Evolutionary conservation across 1,140 invertebrate species (phyloP), one percentile per base, ranked within the genome.

Genomic region (Mya arenaria): DNA sequence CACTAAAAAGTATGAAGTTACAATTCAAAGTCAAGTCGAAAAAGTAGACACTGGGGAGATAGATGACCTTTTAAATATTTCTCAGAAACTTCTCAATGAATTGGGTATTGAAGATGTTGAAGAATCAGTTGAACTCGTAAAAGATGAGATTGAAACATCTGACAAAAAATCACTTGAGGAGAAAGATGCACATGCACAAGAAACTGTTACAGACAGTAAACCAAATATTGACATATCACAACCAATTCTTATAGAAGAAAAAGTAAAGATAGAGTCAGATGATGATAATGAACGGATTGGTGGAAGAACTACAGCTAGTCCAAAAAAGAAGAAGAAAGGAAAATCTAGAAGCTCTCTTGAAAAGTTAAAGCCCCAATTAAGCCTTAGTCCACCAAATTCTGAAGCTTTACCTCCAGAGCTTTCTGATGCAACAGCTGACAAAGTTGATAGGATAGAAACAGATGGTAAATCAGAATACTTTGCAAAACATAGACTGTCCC

Each of bases 351-450:
- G 62, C 58, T 63, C 13, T 32, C 44, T 37, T 10, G 65, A 69
- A 19, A 82, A 36, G 30, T 52, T 82, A 39, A 82, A 74, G 56
- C 79, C 79, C 48, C 17, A 73, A 8, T 60, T 81, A 48, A 77
- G 60, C 71, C 19, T 88, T 6, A 84, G 68, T 83, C 77, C 83
- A 8, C 44, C 52, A 19, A 78, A 86, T 56, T 60, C 71, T 30
- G 52, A 60, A n/a, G 48, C 82, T 15, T 63, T 72, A 2, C 66
- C 71, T 30, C 80, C 88, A 6, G 84, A 83, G 37, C 56, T 89
- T 8, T 87, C 88, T 19, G 23, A 74, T 25, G 86, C 83, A 58
- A 82, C 86, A 0, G 88, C 86, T 28, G 75, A 77, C 25, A 73
- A 62, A 23, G 60, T 82, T 55, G 79, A 73, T 41, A 52, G 55